Conservation (phyloP, 2,888 invertebrate species). For the Trichogramma dendrolimi region DNA sequence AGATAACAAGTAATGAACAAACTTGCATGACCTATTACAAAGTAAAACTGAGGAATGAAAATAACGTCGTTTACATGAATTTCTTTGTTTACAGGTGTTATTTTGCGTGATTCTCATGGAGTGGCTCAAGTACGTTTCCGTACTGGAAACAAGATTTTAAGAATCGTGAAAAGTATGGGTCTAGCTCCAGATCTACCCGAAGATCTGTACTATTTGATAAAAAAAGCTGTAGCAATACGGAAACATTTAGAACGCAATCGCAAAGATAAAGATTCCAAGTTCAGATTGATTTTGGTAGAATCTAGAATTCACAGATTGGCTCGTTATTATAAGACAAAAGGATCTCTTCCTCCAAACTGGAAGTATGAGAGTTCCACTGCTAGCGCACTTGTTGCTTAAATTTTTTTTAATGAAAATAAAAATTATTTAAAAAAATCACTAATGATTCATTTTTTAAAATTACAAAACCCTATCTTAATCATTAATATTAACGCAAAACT, state of each 20-base stretch:
- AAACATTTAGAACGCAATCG: slow-evolving; percentile 98
- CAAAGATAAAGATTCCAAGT: slow-evolving; percentile 98
- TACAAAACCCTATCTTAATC: too few relatives aligned
- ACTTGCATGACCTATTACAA: neutral
- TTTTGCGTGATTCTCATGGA: slow-evolving; percentile 97
- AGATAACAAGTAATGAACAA: too few relatives aligned
- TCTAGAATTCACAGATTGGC: slow-evolving; percentile 98
- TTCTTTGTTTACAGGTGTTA: slow-evolving; percentile 71
- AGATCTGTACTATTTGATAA: slow-evolving; percentile 97
- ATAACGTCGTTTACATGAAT: neutral
- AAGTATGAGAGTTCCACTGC: slow-evolving; percentile 99
- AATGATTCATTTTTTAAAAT: neutral
- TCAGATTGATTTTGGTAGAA: slow-evolving; percentile 97
- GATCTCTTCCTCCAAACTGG: slow-evolving; percentile 95
- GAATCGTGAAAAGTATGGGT: slow-evolving; percentile 97
- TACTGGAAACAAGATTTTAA: slow-evolving; percentile 96
- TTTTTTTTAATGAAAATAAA: slow-evolving; percentile 18
- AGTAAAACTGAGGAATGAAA: too few relatives aligned
- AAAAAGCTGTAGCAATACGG: slow-evolving; percentile 98
- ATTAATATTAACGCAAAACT: too few relatives aligned
- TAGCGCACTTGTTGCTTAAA: slow-evolving; percentile 95
- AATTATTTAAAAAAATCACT: slow-evolving; percentile 21
- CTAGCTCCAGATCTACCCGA: slow-evolving; percentile 97
- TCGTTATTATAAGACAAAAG: slow-evolving; percentile 96
- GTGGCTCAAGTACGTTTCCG: slow-evolving; percentile 99